Evolutionary conservation across 1,140 invertebrate species (phyloP).

Genomic region (Oryctes rhinoceros): DNA sequence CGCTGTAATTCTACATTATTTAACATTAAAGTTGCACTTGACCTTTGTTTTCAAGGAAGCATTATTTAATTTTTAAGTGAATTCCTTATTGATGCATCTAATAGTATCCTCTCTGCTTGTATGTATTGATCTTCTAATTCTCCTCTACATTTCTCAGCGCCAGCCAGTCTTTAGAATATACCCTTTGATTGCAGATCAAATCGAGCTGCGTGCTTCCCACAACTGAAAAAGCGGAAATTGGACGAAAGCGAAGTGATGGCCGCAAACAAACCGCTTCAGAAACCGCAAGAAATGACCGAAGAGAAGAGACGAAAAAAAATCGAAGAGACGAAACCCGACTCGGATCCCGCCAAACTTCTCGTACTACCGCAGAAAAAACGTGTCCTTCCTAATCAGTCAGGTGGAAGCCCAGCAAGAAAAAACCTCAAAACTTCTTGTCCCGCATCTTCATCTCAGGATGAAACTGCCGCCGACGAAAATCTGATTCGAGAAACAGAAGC

Average conservation of each 20-base stretch:
- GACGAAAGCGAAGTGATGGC: slow-evolving; percentile 50
- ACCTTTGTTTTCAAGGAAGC: too few relatives aligned
- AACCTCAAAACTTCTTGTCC: slow-evolving; percentile 56
- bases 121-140: too few relatives aligned
- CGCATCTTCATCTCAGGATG: slow-evolving; percentile 60
- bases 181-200: slow-evolving; percentile 53
- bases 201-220: slow-evolving; percentile 58
- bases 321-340: slow-evolving; percentile 54
- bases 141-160: too few relatives aligned
- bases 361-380: slow-evolving; percentile 71
- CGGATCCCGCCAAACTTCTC: slow-evolving; percentile 61
- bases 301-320: slow-evolving; percentile 65
- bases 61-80: too few relatives aligned
- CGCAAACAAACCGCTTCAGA: slow-evolving; percentile 46
- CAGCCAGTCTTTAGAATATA: too few relatives aligned
- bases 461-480: slow-evolving; percentile 76
- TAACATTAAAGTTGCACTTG: too few relatives aligned
- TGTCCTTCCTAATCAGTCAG: slow-evolving; percentile 61
- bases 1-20: too few relatives aligned
- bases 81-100: too few relatives aligned
- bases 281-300: slow-evolving; percentile 58
- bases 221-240: slow-evolving; percentile 68
- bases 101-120: too few relatives aligned
- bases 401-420: slow-evolving; percentile 65
- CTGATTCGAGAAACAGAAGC: slow-evolving; percentile 87